Percentiles rank a stretch among this genome's conserved stretches.
Evolutionary conservation across 2,113 vertebrate genomes (phyloP).

Genomic region (Calidris pugnax): DNA sequence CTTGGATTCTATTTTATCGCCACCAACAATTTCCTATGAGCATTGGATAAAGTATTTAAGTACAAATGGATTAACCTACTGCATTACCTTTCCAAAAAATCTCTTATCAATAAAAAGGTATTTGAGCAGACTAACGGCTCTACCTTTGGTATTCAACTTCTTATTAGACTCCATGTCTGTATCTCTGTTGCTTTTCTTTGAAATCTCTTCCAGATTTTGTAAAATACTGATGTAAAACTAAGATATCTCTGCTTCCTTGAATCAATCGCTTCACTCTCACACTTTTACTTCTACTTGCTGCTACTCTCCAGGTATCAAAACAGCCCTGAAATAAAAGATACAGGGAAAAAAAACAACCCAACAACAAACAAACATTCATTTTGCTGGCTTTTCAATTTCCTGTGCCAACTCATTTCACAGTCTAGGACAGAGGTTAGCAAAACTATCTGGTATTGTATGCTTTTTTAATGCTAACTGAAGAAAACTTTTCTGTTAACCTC

Average conservation of each 20-base stretch:
- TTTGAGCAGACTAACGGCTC: background rate
- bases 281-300: background rate
- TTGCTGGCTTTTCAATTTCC: background rate
- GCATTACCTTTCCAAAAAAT: background rate
- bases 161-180: background rate
- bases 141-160: background rate
- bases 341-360: fast-evolving
- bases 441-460: background rate
- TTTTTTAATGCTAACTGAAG: background rate
- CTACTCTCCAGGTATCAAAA: background rate
- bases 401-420: background rate
- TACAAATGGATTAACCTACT: background rate
- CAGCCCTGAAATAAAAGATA: background rate
- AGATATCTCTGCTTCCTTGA: background rate
- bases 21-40: background rate
- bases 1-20: background rate
- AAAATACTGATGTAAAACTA: background rate
- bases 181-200: background rate
- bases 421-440: background rate
- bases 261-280: background rate
- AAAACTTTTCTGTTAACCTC: background rate
- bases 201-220: background rate
- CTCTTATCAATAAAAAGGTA: background rate
- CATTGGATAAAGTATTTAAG: background rate
- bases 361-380: background rate